Conservation (phyloP, 2,888 invertebrate species). For the Altica lythri region DNA sequence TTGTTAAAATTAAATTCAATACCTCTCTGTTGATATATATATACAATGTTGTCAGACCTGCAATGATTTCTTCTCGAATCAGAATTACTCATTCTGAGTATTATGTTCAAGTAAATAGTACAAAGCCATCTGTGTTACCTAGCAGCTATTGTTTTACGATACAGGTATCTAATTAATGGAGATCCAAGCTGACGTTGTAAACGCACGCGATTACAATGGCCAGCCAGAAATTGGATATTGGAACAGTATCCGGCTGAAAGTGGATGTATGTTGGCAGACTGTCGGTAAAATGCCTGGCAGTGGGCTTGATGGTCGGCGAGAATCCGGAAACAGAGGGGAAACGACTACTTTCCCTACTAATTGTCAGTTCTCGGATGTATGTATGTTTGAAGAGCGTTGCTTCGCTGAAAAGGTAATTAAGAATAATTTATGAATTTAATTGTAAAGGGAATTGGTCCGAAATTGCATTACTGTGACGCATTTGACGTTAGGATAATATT, state of each 20-base stretch:
- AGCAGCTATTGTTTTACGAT: slow-evolving; percentile 36
- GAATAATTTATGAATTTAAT: slow-evolving; percentile 30
- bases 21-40: background rate
- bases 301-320: background rate
- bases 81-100: background rate
- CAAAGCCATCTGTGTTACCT: background rate
- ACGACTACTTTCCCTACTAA: slow-evolving; percentile 38
- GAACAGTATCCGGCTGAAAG: slow-evolving; percentile 19
- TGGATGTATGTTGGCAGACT: slow-evolving; percentile 5
- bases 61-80: slow-evolving; percentile 7
- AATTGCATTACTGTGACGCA: slow-evolving; percentile 18
- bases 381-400: slow-evolving; percentile 5
- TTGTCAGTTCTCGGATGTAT: slow-evolving; percentile 39
- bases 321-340: slow-evolving; percentile 27
- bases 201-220: slow-evolving; percentile 33
- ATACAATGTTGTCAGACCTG: too few species aligned
- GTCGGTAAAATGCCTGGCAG: background rate
- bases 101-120: too few species aligned
- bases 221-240: slow-evolving; percentile 33
- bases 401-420: slow-evolving; percentile 29
- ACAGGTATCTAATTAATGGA: slow-evolving; percentile 45
- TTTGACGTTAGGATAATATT: background rate
- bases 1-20: background rate
- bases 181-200: slow-evolving; percentile 38
- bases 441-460: slow-evolving; percentile 18